Percentiles rank a stretch among this genome's conserved stretches.
Conservation (phyloP, 2,888 invertebrate species). For the Ophioninae sp. region DNA sequence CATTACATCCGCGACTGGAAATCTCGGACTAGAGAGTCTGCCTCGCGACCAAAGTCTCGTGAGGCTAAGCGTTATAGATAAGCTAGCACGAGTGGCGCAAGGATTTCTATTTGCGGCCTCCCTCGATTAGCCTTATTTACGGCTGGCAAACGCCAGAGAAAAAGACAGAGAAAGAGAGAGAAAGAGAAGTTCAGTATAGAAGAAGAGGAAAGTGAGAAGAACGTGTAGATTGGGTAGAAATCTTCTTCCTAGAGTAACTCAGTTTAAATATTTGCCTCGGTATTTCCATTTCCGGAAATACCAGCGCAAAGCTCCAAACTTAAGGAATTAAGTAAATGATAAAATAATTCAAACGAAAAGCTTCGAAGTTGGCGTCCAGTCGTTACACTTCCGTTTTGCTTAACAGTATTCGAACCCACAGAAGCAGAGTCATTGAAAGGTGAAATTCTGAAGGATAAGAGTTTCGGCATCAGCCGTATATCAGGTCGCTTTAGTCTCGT, state of each 20-base stretch:
- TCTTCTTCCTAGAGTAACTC: conserved; percentile 6
- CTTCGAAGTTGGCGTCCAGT: conserved; percentile 18
- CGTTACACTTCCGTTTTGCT: conserved; percentile 61
- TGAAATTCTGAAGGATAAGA: conserved; percentile 4
- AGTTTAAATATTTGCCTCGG: conserved; percentile 12
- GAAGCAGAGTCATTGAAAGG: conserved; percentile 27
- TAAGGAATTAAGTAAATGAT: conserved; percentile 10
- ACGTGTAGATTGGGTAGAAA: conserved; percentile 24
- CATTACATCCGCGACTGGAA: conserved; percentile 42
- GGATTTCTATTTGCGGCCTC: conserved; percentile 67
- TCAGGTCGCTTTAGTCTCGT: conserved; percentile 63
- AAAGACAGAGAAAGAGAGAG: too few species aligned
- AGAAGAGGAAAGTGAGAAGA: conserved; percentile 44
- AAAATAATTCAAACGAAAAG: conserved; percentile 17
- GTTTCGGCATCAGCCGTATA: conserved; percentile 58
- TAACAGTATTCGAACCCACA: conserved; percentile 35
- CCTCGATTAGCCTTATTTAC: conserved; percentile 69
- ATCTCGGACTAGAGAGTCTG: conserved; percentile 34
- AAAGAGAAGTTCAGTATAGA: conserved; percentile 38
- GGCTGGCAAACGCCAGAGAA: conserved; percentile 53
- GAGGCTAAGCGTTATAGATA: conserved; percentile 59
- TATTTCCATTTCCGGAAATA: conserved; percentile 67
- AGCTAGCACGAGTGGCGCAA: conserved; percentile 51
- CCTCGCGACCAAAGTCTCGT: conserved; percentile 53
- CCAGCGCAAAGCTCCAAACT: conserved; percentile 18